These are phyloP conservation scores for Pipistrellus pygmaeus DNA, from an alignment of 2,797 vertebrate species.

Conservation along the genomic window DNA sequence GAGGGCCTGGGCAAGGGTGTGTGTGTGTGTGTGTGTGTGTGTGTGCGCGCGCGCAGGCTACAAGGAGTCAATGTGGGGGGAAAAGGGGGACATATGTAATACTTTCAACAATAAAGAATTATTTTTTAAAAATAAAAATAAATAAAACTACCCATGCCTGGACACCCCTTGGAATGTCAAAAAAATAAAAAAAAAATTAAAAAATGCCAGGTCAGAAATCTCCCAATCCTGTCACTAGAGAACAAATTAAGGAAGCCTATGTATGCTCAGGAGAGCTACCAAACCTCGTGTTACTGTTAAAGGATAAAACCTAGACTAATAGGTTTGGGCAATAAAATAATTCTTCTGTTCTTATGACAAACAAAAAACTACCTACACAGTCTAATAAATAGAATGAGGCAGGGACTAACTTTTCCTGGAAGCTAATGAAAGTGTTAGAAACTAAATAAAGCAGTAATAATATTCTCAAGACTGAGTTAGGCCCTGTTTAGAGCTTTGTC, in stretches of 20 bases:
- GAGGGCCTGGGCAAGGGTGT: too few species aligned
- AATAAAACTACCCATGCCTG: too few species aligned
- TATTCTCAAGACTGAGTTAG: background rate
- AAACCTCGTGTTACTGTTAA: slow-evolving; percentile 7
- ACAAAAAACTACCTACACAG: background rate
- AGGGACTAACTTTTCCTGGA: background rate
- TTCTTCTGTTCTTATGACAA: slow-evolving; percentile 18
- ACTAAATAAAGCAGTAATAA: slow-evolving; percentile 21
- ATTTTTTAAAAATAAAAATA: too few species aligned
- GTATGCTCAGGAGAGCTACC: slow-evolving; percentile 22
- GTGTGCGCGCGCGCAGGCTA: too few species aligned
- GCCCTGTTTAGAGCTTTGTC: background rate
- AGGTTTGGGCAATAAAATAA: background rate
- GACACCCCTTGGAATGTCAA: too few species aligned
- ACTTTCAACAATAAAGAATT: too few species aligned
- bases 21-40: too few species aligned
- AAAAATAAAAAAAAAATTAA: slow-evolving; percentile 26
- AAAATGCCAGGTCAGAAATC: slow-evolving; percentile 52
- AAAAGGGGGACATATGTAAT: too few species aligned
- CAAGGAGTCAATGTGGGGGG: too few species aligned
- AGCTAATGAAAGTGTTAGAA: slow-evolving; percentile 22
- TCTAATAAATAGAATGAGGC: slow-evolving; percentile 26
- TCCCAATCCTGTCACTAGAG: background rate
- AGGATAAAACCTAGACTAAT: slow-evolving; percentile 44
- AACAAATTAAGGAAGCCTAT: slow-evolving; percentile 28